Conservation (phyloP, 1,140 invertebrate species). For the Orussus abietinus region DNA sequence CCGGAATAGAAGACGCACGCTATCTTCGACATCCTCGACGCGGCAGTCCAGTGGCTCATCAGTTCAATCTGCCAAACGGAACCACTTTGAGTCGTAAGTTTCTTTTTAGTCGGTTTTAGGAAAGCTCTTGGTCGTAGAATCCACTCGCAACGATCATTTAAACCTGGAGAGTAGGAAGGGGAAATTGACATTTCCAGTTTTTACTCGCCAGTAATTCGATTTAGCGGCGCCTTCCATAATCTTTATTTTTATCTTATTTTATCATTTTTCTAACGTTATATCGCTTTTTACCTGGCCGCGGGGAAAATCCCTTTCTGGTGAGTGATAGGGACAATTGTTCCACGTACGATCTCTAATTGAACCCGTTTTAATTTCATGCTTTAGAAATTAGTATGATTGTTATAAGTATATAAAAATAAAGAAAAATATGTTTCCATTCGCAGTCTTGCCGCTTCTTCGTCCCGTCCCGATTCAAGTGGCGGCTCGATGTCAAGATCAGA, state of each 20-base stretch:
- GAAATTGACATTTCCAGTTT: no score
- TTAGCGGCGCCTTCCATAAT: no score
- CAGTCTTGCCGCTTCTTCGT: background rate
- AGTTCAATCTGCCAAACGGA: conserved; percentile 11
- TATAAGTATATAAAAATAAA: background rate
- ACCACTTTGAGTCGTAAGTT: background rate
- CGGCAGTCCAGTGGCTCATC: no score
- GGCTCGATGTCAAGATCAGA: conserved; percentile 9
- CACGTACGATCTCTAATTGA: conserved; percentile 1
- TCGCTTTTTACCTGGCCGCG: no score
- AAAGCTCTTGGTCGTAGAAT: conserved; percentile 12
- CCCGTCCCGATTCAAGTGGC: background rate
- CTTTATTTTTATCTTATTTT: no score
- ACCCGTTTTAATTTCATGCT: background rate
- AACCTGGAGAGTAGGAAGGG: no score
- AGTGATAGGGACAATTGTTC: conserved; percentile 2
- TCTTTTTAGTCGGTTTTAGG: background rate
- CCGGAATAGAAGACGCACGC: conserved; percentile 5
- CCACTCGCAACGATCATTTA: conserved; percentile 1
- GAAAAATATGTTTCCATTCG: conserved; percentile 4
- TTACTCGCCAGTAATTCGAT: no score
- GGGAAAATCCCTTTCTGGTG: no score
- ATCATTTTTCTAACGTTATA: no score
- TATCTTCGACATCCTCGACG: no score
- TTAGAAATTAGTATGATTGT: background rate